Evolutionary conservation across 2,113 vertebrate species (phyloP), one percentile per base, ranked within the genome.

Genomic region (Ochotona princeps): DNA sequence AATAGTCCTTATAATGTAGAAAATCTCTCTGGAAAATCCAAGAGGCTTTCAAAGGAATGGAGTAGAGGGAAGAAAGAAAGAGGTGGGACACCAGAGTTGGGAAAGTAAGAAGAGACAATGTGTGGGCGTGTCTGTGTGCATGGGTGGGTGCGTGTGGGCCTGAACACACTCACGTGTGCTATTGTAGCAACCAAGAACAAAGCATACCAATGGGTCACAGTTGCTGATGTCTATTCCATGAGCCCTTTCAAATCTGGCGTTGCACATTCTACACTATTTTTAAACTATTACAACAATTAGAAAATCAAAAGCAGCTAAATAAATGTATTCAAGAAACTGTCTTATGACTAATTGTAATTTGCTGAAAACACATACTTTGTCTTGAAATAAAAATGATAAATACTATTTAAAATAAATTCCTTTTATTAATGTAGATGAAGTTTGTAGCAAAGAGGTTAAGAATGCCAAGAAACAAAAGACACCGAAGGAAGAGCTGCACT

Each of bases 301-400:
- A 84, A 91, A 92, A 81, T 61, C 38, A 87, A 90, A 90, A 87
- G 60, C 65, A 90, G 87, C 54, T 87, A 89, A 79, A 83, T 1
- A 81, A 51, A 74, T 47, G 14, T 72, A 92, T 66, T 89, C 75
- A 18, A 81, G 3, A 90, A 63, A 84, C 26, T 15, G 38, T 81
- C 80, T 90, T 63, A 82, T 75, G 78, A 75, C 32, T 51, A 90
- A 92, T 73, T 69, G 74, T 47, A 76, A 87, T 87, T 82, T 74
- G 76, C 88, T 61, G 54, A 38, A 57, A 92, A 87, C 17, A 76
- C 17, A 76, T 44, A 47, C 6, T 54, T 65, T 90, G 35, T 47
- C 91, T 80, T 80, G 18, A 94, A 91, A 65, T 69, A 69, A 93
- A 84, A 94, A 76, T 26, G 44, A 76, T n/a, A 90, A 66, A 54